Base-by-base conservation (phyloP, 2,797 vertebrate species). In the Aquila chrysaetos region DNA sequence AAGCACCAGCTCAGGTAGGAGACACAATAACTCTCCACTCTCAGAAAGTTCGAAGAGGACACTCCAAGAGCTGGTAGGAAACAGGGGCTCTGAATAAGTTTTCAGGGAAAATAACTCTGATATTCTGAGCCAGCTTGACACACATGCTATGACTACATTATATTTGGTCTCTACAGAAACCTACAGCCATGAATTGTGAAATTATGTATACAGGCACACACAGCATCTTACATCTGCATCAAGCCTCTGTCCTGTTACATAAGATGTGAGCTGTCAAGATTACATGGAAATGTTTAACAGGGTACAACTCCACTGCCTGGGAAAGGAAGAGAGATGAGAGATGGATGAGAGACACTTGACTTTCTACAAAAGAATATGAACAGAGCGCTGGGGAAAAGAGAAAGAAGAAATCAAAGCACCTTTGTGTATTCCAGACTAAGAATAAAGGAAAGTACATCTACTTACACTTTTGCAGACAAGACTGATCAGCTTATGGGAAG, bases 231-330 rank as follows among this genome's bases (percentile, higher is more conserved):
- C 23, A 53, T 11, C 49, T 61, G 44, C 43, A 79, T 2, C 4
- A 4, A 5, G 7, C 41, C 39, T n/a, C 35, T 5, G n/a, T 33
- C 33, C 64, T 86, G 61, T 17, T 54, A 16, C 18, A 0, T 2
- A 13, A 68, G 18, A 46, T 37, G 17, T 1, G 16, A 91, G 49
- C 1, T 91, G 51, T 13, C 33, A 79, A 56, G 54, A 64, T 27
- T 7, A 44, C 23, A 6, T 12, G 14, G 74, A 87, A 65, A 25
- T 17, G n/a, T 18, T 85, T 46, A 54, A 41, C 54, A 64, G 25
- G 43, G 67, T 35, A 27, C 33, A 85, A n/a, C 41, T 82, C 67
- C 9, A 2, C 43, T 4, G 27, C 31, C 39, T 65, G 59, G 46
- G 72, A 82, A 72, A 72, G 22, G 37, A 67, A 53, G 22, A 84